These are phyloP conservation scores for Heliornis fulica DNA, from an alignment of 2,113 vertebrate genomes.

Conservation along the genomic window DNA sequence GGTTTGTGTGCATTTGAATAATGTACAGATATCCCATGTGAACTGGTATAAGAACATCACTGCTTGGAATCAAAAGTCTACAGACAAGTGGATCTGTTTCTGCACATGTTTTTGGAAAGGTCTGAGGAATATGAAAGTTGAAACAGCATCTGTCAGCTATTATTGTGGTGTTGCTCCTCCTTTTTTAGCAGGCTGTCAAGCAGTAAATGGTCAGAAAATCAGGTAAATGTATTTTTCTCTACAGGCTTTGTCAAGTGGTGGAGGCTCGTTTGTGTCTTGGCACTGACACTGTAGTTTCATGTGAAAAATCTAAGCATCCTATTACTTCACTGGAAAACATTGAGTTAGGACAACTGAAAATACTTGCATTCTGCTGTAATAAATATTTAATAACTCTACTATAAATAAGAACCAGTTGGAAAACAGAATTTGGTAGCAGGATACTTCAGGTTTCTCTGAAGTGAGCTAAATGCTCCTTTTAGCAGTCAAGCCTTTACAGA, in stretches of 20 bases:
- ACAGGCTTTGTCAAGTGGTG: neutral
- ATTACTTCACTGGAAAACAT: neutral
- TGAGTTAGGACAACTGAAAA: neutral
- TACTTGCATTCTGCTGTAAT: neutral
- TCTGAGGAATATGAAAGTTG: slow-evolving; percentile 1
- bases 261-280: neutral
- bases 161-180: slow-evolving; percentile 22
- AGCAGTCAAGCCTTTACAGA: neutral
- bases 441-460: neutral
- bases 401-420: slow-evolving; percentile 12
- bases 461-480: neutral
- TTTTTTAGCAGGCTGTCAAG: slow-evolving; percentile 59
- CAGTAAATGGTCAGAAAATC: slow-evolving; percentile 37
- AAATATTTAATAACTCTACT: slow-evolving; percentile 20
- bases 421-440: neutral
- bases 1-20: neutral
- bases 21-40: neutral
- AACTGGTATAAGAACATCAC: neutral
- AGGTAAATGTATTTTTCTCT: neutral
- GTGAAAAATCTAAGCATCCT: neutral
- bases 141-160: slow-evolving; percentile 64
- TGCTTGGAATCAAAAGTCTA: neutral
- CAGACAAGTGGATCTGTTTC: neutral
- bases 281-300: neutral
- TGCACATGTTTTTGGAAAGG: neutral